These are phyloP conservation scores for Ceratosolen solmsi DNA, from an alignment of 1,140 invertebrate species.

Conservation along the genomic window DNA sequence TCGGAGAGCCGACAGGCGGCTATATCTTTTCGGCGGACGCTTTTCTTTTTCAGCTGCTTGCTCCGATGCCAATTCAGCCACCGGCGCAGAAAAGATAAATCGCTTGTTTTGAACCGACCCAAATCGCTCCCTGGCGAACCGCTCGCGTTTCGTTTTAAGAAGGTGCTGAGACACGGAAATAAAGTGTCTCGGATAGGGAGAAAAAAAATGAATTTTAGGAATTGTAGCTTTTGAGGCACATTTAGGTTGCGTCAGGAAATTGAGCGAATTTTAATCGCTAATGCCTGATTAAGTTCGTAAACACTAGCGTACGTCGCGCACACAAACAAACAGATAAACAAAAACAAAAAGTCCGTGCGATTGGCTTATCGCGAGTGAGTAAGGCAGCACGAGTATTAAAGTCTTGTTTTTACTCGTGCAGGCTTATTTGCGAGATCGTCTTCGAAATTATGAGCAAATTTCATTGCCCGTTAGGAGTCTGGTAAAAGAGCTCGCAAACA, in stretches of 20 bases:
- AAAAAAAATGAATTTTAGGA: constrained; percentile 36
- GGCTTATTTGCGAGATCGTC: too few relatives aligned
- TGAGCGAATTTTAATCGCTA: constrained; percentile 41
- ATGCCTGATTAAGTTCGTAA: too few relatives aligned
- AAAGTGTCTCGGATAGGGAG: constrained; percentile 44
- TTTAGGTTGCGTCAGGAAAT: constrained; percentile 20
- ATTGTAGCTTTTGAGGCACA: constrained; percentile 35
- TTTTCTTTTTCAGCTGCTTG: constrained; percentile 61
- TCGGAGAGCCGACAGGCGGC: constrained; percentile 52
- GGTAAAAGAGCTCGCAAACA: too few relatives aligned
- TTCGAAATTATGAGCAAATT: too few relatives aligned
- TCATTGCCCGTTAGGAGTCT: too few relatives aligned
- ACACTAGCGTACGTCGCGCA: too few relatives aligned
- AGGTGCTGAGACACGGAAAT: constrained; percentile 53
- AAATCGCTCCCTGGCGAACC: constrained; percentile 58
- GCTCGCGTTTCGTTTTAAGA: constrained; percentile 48
- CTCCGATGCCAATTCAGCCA: constrained; percentile 60
- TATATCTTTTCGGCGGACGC: constrained; percentile 60
- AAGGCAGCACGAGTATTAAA: too few relatives aligned
- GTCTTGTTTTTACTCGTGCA: too few relatives aligned
- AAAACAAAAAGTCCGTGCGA: too few relatives aligned
- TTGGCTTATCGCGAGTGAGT: too few relatives aligned
- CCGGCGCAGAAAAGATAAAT: constrained; percentile 69
- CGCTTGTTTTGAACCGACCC: constrained; percentile 67
- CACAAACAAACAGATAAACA: too few relatives aligned